Conservation (phyloP, 2,888 invertebrate genomes). For the Lepas anatifera region DNA sequence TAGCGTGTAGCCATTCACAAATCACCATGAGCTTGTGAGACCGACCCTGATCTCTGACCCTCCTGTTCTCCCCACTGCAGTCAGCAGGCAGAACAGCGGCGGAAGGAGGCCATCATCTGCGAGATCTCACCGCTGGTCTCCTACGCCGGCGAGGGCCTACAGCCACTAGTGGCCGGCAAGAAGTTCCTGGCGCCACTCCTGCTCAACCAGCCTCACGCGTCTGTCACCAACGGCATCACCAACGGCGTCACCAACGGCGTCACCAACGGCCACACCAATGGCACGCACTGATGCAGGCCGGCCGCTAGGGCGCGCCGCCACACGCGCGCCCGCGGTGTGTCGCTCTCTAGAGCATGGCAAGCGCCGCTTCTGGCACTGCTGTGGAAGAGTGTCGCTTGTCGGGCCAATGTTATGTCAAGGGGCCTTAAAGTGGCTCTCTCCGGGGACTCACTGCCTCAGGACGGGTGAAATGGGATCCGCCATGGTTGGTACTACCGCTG, state of each 20-base stretch:
- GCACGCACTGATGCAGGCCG: not conserved
- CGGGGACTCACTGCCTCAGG: too few species aligned
- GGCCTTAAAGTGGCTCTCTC: too few species aligned
- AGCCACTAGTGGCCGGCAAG: slow-evolving; percentile 50
- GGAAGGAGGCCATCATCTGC: slow-evolving; percentile 37
- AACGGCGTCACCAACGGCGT: not conserved
- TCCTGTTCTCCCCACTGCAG: not conserved
- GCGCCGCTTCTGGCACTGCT: too few species aligned
- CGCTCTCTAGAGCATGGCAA: not conserved
- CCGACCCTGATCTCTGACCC: not conserved
- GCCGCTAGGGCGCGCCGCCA: not conserved
- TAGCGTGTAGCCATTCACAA: too few species aligned
- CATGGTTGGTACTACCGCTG: too few species aligned
- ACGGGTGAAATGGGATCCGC: too few species aligned
- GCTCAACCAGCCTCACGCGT: slow-evolving; percentile 29
- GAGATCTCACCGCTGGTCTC: slow-evolving; percentile 87
- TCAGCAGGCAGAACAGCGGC: not conserved
- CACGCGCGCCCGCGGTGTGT: not conserved
- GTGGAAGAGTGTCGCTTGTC: too few species aligned
- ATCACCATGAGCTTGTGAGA: too few species aligned
- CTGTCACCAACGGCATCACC: not conserved
- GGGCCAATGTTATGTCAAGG: too few species aligned
- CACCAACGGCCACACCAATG: not conserved
- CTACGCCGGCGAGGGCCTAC: slow-evolving; percentile 78
- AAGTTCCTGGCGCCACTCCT: slow-evolving; percentile 53